These are phyloP conservation scores for Xestoiulus laeticollis DNA, from an alignment of 2,888 invertebrate species.

Conservation along the genomic window DNA sequence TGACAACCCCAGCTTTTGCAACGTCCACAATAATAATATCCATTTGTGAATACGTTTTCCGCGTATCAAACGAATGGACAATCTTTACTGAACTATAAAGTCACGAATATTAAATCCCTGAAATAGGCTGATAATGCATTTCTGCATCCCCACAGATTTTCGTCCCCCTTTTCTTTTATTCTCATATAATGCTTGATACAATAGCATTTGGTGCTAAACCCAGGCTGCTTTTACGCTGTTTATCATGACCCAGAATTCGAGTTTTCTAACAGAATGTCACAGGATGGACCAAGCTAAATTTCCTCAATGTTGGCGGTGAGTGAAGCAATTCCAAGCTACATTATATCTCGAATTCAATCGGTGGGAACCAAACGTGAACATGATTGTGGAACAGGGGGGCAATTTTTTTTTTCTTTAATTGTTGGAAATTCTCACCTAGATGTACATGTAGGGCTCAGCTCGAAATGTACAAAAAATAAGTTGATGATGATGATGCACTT, in stretches of 20 bases:
- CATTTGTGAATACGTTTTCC: background rate
- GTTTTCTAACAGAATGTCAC: background rate
- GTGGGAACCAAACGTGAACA: background rate
- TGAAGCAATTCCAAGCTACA: background rate
- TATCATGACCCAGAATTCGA: background rate
- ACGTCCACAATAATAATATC: background rate
- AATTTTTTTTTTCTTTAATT: background rate
- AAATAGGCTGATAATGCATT: background rate
- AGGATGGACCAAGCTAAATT: background rate
- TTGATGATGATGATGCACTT: constrained; percentile 15
- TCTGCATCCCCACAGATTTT: constrained; percentile 7
- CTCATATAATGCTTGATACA: background rate
- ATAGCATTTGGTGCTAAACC: background rate
- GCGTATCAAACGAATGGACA: background rate
- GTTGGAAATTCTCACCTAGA: constrained; percentile 16
- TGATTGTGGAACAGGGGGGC: constrained; percentile 23
- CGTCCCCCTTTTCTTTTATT: background rate
- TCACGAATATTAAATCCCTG: background rate
- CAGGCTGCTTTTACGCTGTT: background rate
- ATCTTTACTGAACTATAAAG: background rate
- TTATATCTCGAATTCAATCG: background rate
- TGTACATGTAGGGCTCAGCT: background rate
- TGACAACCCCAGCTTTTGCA: background rate
- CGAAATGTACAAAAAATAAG: background rate
- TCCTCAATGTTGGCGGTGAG: background rate